Percentiles rank a stretch among this genome's conserved stretches.
phyloP scores from a whole-genome alignment of 1,140 invertebrate genomes.

The Pogonognathellus flavescens region DNA sequence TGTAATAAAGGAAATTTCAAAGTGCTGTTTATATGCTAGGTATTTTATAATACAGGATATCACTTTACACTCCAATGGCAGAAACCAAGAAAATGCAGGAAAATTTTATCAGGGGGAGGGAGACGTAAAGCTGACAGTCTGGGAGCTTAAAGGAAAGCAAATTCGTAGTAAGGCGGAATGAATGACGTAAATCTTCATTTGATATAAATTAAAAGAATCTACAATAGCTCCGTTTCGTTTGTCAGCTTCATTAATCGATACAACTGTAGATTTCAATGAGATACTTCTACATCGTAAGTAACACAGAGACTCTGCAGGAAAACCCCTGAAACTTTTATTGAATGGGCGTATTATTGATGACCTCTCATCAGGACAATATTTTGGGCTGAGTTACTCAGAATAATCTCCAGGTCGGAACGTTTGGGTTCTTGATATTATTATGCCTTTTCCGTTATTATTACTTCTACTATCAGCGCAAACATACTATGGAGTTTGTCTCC shows the following conservation, averaged over 20 bases:
- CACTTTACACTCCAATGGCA: conserved; percentile 14
- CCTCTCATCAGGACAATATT: conserved; percentile 46
- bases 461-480: too few species aligned
- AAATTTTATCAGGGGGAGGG: conserved; percentile 20
- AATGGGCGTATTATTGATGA: conserved; percentile 47
- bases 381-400: conserved; percentile 15
- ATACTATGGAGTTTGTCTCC: too few species aligned
- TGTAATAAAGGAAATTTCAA: too few species aligned
- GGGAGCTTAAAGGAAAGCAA: background rate
- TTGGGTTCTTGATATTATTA: conserved; percentile 32
- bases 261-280: background rate
- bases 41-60: conserved; percentile 1
- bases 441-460: too few species aligned
- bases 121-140: conserved; percentile 14
- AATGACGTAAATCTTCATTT: conserved; percentile 32
- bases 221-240: background rate
- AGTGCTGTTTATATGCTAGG: too few species aligned
- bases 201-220: conserved; percentile 37
- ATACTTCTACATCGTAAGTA: background rate
- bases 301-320: background rate
- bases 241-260: conserved; percentile 50
- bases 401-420: conserved; percentile 22
- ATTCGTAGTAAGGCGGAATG: conserved; percentile 6
- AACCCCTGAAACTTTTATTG: conserved; percentile 21
- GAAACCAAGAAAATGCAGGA: conserved; percentile 26